Evolutionary conservation across 2,888 invertebrate species (phyloP).

Genomic region (Lasioglossum figueresi): DNA sequence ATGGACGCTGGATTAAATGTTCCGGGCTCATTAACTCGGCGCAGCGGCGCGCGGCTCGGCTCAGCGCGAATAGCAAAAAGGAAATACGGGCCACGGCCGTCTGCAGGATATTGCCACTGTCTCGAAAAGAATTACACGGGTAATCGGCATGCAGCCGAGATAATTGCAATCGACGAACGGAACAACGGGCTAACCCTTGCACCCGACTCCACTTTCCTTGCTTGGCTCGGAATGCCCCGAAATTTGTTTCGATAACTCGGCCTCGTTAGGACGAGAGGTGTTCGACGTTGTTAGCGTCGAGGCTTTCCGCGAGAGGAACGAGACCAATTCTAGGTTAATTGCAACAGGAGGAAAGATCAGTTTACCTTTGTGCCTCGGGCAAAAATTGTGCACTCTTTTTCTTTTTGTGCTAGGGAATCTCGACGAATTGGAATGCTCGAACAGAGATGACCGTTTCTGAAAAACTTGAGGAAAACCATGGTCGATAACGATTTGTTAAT

Average conservation of each 20-base stretch:
- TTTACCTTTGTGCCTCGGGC: background rate
- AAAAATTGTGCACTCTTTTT: background rate
- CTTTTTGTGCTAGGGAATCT: background rate
- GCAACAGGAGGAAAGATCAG: slow-evolving; percentile 12
- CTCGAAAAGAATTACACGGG: slow-evolving; percentile 55
- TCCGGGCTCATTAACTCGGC: slow-evolving; percentile 47
- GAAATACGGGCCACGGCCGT: slow-evolving; percentile 6
- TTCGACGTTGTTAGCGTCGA: background rate
- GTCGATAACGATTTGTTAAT: too few relatives aligned
- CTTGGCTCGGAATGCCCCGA: slow-evolving; percentile 11
- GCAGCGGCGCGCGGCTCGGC: background rate
- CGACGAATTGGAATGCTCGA: background rate
- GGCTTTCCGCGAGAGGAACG: background rate
- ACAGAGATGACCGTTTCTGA: background rate
- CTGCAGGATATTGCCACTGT: slow-evolving; percentile 38
- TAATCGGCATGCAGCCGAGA: slow-evolving; percentile 49
- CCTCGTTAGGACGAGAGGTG: background rate
- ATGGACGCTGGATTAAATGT: slow-evolving; percentile 54
- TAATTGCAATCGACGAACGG: slow-evolving; percentile 61
- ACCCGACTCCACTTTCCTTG: slow-evolving; percentile 16
- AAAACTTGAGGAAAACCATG: background rate
- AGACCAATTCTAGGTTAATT: slow-evolving; percentile 14
- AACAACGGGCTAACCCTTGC: slow-evolving; percentile 61
- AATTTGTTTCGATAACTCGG: slow-evolving; percentile 46
- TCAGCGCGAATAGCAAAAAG: slow-evolving; percentile 18